A percentile compares a stretch with the other conserved stretches of the same genome.
These are phyloP conservation scores for Cactoblastis cactorum DNA, from an alignment of 2,888 invertebrate species.

Conservation along the genomic window DNA sequence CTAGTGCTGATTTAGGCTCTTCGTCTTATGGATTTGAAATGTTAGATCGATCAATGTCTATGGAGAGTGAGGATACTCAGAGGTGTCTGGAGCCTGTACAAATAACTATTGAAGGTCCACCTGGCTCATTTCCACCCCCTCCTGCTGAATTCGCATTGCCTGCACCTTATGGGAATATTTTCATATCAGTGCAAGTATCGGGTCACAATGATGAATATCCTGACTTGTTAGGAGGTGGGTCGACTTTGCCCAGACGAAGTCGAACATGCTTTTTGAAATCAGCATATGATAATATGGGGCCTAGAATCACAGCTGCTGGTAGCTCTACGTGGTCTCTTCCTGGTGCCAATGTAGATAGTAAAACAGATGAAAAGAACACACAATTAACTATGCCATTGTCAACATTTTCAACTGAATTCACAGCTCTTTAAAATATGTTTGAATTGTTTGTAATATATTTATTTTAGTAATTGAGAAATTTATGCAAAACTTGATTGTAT, in stretches of 20 bases:
- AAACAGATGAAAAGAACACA: conserved; percentile 38
- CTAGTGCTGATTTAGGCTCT: conserved; percentile 82
- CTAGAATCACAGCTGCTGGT: conserved; percentile 92
- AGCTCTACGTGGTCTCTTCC: conserved; percentile 92
- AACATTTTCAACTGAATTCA: conserved; percentile 72
- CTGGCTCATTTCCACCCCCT: conserved; percentile 64
- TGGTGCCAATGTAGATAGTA: conserved; percentile 63
- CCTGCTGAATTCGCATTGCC: conserved; percentile 72
- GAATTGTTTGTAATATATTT: conserved; percentile 14
- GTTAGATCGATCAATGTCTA: conserved; percentile 71
- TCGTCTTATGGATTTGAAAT: conserved; percentile 75
- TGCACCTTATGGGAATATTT: conserved; percentile 84
- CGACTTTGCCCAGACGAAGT: conserved; percentile 72
- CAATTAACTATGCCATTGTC: conserved; percentile 48
- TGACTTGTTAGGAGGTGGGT: conserved; percentile 82
- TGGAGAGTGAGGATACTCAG: conserved; percentile 69
- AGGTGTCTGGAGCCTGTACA: conserved; percentile 79
- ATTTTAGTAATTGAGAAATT: no score
- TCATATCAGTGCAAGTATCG: conserved; percentile 91
- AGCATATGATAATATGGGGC: conserved; percentile 94
- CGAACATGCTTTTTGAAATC: conserved; percentile 78
- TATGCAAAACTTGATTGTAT: no score
- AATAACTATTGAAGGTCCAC: conserved; percentile 78
- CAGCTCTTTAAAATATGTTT: conserved; percentile 52
- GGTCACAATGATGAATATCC: conserved; percentile 86